Conservation (phyloP, 2,797 vertebrate species). For the Manis javanica region DNA sequence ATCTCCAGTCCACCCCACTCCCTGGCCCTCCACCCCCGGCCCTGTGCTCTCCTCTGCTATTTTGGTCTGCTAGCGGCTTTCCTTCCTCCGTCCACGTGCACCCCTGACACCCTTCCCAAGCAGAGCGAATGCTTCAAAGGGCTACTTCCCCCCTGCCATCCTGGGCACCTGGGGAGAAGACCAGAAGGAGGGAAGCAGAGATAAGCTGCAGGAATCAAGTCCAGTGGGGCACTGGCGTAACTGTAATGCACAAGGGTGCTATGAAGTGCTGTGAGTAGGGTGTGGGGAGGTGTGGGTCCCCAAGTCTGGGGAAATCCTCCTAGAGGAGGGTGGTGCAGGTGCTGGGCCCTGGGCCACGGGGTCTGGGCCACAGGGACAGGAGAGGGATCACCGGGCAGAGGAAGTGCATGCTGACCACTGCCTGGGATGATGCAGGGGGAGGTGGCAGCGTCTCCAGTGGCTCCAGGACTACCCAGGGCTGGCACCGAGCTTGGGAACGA, state of each 20-base stretch:
- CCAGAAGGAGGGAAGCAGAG: fast-evolving
- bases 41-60: fast-evolving
- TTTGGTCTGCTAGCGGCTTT: fast-evolving
- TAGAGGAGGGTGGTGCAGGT: fast-evolving
- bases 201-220: fast-evolving
- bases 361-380: fast-evolving
- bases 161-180: fast-evolving
- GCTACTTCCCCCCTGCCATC: background rate
- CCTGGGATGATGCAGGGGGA: fast-evolving
- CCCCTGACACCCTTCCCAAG: fast-evolving
- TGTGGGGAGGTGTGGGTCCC: background rate
- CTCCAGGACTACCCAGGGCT: background rate
- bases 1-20: background rate
- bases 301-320: background rate
- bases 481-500: background rate
- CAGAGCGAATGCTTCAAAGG: fast-evolving
- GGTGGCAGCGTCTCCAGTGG: background rate
- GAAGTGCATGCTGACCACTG: fast-evolving
- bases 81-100: fast-evolving
- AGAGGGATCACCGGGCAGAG: background rate
- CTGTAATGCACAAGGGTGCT: fast-evolving
- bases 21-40: fast-evolving
- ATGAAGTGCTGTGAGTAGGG: fast-evolving
- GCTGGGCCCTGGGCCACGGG: fast-evolving
- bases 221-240: fast-evolving